Evolutionary conservation across 2,797 vertebrate genomes (phyloP).

Genomic region (Agapornis canus): DNA sequence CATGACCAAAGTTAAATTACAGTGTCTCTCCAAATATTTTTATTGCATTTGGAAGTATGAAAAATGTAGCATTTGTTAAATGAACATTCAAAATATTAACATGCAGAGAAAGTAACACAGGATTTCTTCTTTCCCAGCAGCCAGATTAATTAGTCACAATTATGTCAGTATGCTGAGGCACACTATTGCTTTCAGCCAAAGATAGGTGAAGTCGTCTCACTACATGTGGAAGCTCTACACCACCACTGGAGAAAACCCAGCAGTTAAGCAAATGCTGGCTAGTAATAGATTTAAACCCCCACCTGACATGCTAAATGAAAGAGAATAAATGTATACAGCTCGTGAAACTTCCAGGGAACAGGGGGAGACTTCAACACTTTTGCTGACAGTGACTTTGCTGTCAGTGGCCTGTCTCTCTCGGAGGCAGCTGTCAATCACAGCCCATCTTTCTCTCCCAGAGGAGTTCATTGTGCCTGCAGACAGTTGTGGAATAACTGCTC

Average conservation of each 20-base stretch:
- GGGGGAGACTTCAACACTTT: slow-evolving; percentile 51
- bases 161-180: background rate
- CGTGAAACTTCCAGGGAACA: slow-evolving; percentile 74
- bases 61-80: background rate
- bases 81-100: background rate
- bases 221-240: background rate
- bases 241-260: background rate
- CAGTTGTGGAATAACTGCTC: slow-evolving; percentile 90
- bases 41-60: background rate
- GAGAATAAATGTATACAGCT: slow-evolving; percentile 84
- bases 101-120: background rate
- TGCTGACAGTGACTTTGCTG: slow-evolving; percentile 79
- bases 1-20: background rate
- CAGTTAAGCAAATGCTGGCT: slow-evolving; percentile 60
- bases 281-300: slow-evolving; percentile 77
- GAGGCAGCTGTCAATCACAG: slow-evolving; percentile 99
- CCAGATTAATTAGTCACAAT: background rate
- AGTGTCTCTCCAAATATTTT: background rate
- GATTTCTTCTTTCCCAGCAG: background rate
- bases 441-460: slow-evolving; percentile 88
- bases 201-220: background rate
- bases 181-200: background rate
- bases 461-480: slow-evolving; percentile 96
- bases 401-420: slow-evolving; percentile 86
- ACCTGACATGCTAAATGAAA: slow-evolving; percentile 79